Base-by-base conservation (phyloP, 2,797 vertebrate species). In the Aeoliscus strigatus region DNA sequence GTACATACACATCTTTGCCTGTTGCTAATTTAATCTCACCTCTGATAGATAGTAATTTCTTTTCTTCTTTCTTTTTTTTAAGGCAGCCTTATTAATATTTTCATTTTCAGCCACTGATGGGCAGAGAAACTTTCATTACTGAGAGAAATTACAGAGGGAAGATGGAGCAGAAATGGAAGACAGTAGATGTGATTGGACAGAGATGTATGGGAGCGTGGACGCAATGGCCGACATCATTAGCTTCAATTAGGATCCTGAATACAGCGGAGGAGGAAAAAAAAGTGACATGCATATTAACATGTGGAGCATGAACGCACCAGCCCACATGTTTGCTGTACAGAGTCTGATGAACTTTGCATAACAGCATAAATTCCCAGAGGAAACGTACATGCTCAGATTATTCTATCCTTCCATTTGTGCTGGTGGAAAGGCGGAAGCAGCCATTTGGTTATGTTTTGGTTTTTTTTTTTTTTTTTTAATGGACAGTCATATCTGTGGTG, bases 81-180 rank as follows among this genome's bases (percentile, higher is more conserved):
- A 79, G 69, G 58, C 73, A 14, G 51, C 62, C 78, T 80, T 85
- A 84, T 88, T 89, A 90, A 85, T 81, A 79, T 84, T 81, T 85
- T 81, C 68, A 86, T 88, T 85, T 85, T 78, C 70, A 79, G 72
- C 56, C 58, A 57, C 76, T 82, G 81, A 86, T 82, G 71, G 78
- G 79, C 63, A 66, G 61, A 77, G 70, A 78, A 79, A 83, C 82
- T 83, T 83, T 87, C 83, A 87, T 88, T 87, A 88, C 48, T 35
- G 72, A 38, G 61, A 73, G 66, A 79, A 80, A 84, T 83, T 76
- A 79, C 44, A 39, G 24, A 50, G 67, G 51, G 47, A 66, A 66
- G 66, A 71, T 70, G 66, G 66, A 34, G 36, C 9, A 5, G 36
- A 57, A 53, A 67, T 64, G 68, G 47, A 34, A 73, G 58, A 70